Conservation (phyloP, 2,797 vertebrate genomes). For the Galagoides demidoff region DNA sequence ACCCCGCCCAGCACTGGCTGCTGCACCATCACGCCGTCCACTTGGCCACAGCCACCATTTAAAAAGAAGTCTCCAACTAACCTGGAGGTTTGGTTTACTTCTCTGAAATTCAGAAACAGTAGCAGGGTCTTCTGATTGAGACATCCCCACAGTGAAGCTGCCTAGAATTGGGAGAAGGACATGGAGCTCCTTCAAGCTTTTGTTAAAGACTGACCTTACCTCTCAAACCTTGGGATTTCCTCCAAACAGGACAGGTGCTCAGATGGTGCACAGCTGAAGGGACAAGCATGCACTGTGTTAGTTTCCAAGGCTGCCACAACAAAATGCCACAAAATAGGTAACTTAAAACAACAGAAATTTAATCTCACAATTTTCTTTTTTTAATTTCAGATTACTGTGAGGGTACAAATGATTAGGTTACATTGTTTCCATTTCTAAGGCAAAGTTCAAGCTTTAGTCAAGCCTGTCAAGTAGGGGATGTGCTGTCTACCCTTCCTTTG, state of each 20-base stretch:
- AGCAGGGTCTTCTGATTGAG: neutral
- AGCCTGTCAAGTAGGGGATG: too few species aligned
- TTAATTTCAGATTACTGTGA: too few species aligned
- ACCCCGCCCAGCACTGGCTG: neutral
- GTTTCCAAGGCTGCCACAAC: neutral
- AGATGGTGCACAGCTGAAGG: neutral
- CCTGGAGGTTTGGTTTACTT: neutral
- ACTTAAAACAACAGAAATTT: neutral
- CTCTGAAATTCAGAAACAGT: neutral
- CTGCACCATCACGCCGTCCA: neutral
- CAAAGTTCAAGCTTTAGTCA: too few species aligned
- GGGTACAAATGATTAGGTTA: too few species aligned
- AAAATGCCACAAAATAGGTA: neutral
- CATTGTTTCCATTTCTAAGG: too few species aligned
- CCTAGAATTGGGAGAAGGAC: neutral
- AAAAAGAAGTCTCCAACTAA: neutral
- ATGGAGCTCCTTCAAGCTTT: neutral
- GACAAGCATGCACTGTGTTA: neutral
- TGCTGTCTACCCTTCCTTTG: too few species aligned
- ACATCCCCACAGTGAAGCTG: neutral
- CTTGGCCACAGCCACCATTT: neutral
- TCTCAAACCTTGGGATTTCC: neutral
- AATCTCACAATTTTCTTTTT: neutral
- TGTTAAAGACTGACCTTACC: neutral
- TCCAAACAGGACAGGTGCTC: neutral